Evolutionary conservation across 2,797 vertebrate species (phyloP), one percentile per base, ranked within the genome.

Genomic region (Rhynchotus rufescens): DNA sequence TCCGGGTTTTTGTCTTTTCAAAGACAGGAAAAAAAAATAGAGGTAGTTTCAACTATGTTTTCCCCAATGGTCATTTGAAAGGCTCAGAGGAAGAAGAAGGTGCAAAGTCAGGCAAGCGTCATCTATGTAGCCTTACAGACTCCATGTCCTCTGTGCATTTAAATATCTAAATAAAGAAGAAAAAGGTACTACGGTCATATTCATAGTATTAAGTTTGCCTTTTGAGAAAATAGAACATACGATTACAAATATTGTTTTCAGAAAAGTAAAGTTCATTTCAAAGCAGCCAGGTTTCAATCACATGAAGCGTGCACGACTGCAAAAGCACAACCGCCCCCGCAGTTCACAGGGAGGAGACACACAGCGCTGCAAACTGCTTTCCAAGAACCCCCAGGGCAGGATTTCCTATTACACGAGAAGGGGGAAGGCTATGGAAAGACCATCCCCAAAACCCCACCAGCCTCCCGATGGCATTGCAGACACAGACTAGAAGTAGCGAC

Each of bases 401-500:
- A 79, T 81, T 93, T 89, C 67, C 49, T 51, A 84, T 65, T 75
- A 85, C 84, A 91, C 54, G 12, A 78, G 86, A 71, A 83, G 25
- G 21, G 62, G 44, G 67, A 88, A 90, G 65, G 44, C 85, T 80
- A 89, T 20, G 67, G 86, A 94, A 54, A 30, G 26, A 9, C 52
- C 52, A 54, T 54, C 28, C 26, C 52, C 52, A 9, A 54, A 54
- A 94, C 79, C 49, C 21, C 20, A 51, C 34, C 82, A 71, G 44
- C 75, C 74, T 79, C 76, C 73, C 2, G 1, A 76, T 74, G 90
- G 88, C 40, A 67, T 85, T 68, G 78, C 80, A 93, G 87, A 94
- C 19, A 81, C 40, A 89, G 90, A 57, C 61, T 83, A 64, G 77
- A 73, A 86, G 88, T 73, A 96, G 61, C 77, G 52, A 92, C 80